phyloP scores from a whole-genome alignment of 2,113 vertebrate species.

The Cairina moschata region DNA sequence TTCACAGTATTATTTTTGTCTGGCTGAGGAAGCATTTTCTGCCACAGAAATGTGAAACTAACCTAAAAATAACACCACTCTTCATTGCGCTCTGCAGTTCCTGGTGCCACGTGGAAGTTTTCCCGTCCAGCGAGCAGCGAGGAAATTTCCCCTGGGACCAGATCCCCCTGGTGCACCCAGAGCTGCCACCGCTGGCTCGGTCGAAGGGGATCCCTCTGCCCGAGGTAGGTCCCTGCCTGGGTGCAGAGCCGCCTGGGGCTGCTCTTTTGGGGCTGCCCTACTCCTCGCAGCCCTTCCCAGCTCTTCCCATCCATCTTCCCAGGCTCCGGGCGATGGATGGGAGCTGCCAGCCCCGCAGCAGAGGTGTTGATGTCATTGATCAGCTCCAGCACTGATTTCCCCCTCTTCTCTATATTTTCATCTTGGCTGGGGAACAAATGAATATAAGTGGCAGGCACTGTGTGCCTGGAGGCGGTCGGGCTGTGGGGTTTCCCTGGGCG shows the following conservation, averaged over 20 bases:
- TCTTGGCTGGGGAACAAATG: background rate
- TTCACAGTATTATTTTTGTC: background rate
- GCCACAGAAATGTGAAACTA: background rate
- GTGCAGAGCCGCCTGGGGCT: background rate
- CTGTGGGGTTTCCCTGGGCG: background rate
- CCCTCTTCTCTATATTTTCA: background rate
- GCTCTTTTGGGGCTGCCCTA: background rate
- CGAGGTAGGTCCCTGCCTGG: background rate
- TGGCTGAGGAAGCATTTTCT: background rate
- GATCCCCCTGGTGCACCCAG: background rate
- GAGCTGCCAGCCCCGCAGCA: background rate
- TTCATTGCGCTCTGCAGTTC: background rate
- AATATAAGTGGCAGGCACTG: accelerated
- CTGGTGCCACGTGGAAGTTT: background rate
- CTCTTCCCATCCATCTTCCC: too few species aligned
- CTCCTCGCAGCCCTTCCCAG: background rate
- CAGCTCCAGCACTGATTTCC: background rate
- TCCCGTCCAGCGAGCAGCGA: background rate
- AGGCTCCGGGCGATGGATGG: background rate
- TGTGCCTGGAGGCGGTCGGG: accelerated
- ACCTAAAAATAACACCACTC: background rate
- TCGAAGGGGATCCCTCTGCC: background rate
- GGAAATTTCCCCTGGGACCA: background rate
- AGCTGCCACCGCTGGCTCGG: too few species aligned
- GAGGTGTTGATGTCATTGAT: background rate